Conservation (phyloP, 2,888 invertebrate genomes). For the Horisme vitalbata region DNA sequence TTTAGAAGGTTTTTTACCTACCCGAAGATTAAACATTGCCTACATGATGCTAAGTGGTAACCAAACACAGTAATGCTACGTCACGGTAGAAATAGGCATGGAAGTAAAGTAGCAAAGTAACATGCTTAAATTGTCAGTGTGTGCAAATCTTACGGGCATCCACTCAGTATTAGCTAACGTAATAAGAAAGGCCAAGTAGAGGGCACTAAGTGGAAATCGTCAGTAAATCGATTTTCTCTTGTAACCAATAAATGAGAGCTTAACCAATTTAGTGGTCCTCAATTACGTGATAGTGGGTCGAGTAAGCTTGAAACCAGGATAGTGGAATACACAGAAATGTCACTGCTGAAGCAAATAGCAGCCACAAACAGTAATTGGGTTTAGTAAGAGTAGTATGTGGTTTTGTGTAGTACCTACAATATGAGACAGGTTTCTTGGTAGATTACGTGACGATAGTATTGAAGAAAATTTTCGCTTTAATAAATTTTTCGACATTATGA, state of each 20-base stretch:
- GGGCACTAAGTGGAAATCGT: slow-evolving; percentile 56
- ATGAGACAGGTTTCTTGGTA: too few relatives aligned
- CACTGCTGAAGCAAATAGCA: slow-evolving; percentile 4
- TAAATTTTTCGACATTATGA: too few relatives aligned
- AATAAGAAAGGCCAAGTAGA: slow-evolving; percentile 48
- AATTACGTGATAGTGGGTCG: slow-evolving; percentile 47
- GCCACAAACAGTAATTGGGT: slow-evolving; percentile 11
- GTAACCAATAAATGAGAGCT: slow-evolving; percentile 58
- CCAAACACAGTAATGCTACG: too few relatives aligned
- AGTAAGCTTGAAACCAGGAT: slow-evolving; percentile 26
- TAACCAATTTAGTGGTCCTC: slow-evolving; percentile 61
- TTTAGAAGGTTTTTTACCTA: too few relatives aligned
- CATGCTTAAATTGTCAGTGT: too few relatives aligned
- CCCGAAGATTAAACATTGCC: too few relatives aligned
- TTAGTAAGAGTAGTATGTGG: slow-evolving; percentile 4
- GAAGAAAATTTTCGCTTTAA: too few relatives aligned
- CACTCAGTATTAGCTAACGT: slow-evolving; percentile 41
- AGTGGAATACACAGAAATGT: neutral
- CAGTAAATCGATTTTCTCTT: slow-evolving; percentile 58
- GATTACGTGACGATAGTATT: too few relatives aligned
- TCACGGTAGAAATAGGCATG: too few relatives aligned
- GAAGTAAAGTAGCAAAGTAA: too few relatives aligned
- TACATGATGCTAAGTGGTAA: too few relatives aligned
- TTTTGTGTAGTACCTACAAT: neutral
- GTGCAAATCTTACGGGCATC: too few relatives aligned